Conservation (phyloP, 2,797 vertebrate genomes). For the Neosilurus mollespiculum region DNA sequence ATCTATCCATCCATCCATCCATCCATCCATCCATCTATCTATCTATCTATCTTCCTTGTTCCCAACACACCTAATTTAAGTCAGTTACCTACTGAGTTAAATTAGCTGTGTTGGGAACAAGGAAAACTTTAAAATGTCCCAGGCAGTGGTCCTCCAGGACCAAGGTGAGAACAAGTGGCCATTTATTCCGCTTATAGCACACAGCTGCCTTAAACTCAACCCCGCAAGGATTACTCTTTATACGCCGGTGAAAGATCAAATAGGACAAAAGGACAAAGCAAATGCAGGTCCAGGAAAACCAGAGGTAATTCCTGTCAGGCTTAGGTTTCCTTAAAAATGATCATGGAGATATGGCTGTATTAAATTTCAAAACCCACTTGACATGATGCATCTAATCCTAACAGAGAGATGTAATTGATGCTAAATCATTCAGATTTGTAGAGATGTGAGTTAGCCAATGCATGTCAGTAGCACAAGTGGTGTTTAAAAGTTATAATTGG, state of each 20-base stretch:
- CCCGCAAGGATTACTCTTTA: not conserved
- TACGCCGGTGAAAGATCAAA: not conserved
- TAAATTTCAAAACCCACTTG: not conserved
- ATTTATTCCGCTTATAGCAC: not conserved
- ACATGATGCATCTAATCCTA: not conserved
- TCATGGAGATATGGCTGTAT: not conserved
- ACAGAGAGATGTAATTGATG: not conserved
- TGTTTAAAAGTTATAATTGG: not conserved
- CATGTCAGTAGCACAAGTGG: not conserved
- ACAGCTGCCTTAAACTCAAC: not conserved
- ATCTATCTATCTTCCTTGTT: too few relatives aligned
- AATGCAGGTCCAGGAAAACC: not conserved
- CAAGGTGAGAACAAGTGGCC: not conserved
- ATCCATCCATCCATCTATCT: too few relatives aligned
- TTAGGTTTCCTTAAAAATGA: not conserved
- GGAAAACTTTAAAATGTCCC: too few relatives aligned
- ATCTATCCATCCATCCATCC: too few relatives aligned
- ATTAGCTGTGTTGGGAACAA: too few relatives aligned
- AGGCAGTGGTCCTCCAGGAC: too few relatives aligned
- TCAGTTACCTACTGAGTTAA: too few relatives aligned
- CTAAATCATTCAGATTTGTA: not conserved
- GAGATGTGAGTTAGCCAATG: slow-evolving; percentile 1
- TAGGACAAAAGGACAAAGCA: not conserved
- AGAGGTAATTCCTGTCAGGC: not conserved
- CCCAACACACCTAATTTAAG: too few relatives aligned